Base-by-base conservation (phyloP, 2,888 invertebrate species). In the Ganaspis brasiliensis region DNA sequence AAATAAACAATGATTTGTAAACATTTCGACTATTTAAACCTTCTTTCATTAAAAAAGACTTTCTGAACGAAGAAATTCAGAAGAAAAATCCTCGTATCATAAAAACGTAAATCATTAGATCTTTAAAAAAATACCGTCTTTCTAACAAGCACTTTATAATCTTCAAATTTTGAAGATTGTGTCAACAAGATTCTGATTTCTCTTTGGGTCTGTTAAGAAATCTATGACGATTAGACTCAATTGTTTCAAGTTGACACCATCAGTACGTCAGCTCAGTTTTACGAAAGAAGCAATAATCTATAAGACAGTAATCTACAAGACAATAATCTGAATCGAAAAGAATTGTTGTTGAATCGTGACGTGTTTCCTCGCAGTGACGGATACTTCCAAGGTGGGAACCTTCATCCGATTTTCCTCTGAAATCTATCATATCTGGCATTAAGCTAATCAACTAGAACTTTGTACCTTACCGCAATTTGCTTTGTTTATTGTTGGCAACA, bases 401-500 rank as follows among this genome's bases (percentile, higher is more conserved):
- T 26, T 24, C 6, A 52, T 19, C 52, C n/a, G 52, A 52, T 67
- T n/a, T 40, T 26, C 40, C 19, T 26, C 24, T 59, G 59, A 16
- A 31, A 31, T 59, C 67, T 40, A 63, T 67, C 67, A 45, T 67
- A 67, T 40, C 67, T 67, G 45, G 24, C 40, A 9, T 24, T 24
- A 63, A 19, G 63, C 37, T 45, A 67, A 16, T 45, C 61, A 59
- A 26, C 61, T 55, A 61, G 85, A 85, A 87, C 85, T 86, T 86
- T 87, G 83, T 83, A 85, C 86, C 80, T 81, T 31, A 80, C 73
- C 81, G 82, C 79, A 76, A 74, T 74, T 80, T 77, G 76, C 80
- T 83, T 84, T 83, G 79, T 86, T 79, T 67, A 67, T 31, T 19
- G 57, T 26, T 31, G 72, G 10, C 45, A 67, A 24, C 45, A 67